phyloP scores from a whole-genome alignment of 2,797 vertebrate species.

The Tenualosa thibaudeaui region DNA sequence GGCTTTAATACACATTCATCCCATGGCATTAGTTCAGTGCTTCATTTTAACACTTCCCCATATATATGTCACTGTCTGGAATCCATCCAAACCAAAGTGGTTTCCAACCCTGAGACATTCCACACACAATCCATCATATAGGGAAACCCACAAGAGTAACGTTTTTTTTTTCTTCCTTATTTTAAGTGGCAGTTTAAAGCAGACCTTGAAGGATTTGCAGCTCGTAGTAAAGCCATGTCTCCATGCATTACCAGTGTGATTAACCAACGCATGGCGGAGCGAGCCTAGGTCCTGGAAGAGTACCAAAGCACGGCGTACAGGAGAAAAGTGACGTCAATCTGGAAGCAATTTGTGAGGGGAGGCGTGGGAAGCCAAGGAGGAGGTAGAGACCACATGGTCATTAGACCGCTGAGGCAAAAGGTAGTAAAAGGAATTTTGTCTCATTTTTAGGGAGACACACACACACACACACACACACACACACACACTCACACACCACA shows the following conservation, averaged over 20 bases:
- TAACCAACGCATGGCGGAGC: not conserved
- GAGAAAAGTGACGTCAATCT: slow-evolving; percentile 1
- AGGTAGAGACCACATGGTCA: slow-evolving; percentile 16
- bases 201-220: slow-evolving; percentile 14
- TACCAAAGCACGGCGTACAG: not conserved
- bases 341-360: slow-evolving; percentile 4
- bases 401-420: slow-evolving; percentile 10
- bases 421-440: slow-evolving; percentile 14
- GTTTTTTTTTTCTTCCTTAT: not conserved
- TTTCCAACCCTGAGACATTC: slow-evolving; percentile 3
- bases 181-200: slow-evolving; percentile 2
- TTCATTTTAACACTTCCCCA: not conserved
- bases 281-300: not conserved
- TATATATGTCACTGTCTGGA: slow-evolving; percentile 1
- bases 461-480: slow-evolving; percentile 11
- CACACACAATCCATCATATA: slow-evolving; percentile 23
- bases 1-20: not conserved
- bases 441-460: not conserved
- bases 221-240: not conserved
- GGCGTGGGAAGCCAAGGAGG: not conserved
- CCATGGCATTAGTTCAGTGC: not conserved
- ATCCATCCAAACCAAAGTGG: not conserved
- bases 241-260: not conserved
- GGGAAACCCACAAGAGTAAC: slow-evolving; percentile 18
- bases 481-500: slow-evolving; percentile 5